phyloP scores from a whole-genome alignment of 2,113 vertebrate species.

The Haliaeetus leucogaster region DNA sequence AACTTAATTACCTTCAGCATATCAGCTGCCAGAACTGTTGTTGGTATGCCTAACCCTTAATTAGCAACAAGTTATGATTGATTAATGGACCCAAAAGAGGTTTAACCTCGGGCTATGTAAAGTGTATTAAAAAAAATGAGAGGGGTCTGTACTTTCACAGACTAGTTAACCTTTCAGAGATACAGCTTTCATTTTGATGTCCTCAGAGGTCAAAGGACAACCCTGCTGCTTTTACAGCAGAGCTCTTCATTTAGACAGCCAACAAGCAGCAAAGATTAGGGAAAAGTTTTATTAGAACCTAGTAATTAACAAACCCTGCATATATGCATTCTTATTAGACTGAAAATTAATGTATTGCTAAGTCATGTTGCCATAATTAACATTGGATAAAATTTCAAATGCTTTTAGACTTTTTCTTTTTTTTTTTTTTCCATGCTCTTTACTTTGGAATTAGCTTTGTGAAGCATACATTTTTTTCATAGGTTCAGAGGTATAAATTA shows the following conservation, averaged over 20 bases:
- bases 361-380: neutral
- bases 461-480: neutral
- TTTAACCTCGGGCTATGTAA: neutral
- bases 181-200: neutral
- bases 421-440: neutral
- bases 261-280: neutral
- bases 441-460: neutral
- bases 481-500: neutral
- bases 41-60: slow-evolving; percentile 12
- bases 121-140: neutral
- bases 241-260: neutral
- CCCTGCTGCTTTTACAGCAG: neutral
- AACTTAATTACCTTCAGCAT: slow-evolving; percentile 1
- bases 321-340: neutral
- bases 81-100: slow-evolving; percentile 24
- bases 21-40: slow-evolving; percentile 20
- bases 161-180: neutral
- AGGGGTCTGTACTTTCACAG: neutral
- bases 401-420: neutral
- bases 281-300: neutral
- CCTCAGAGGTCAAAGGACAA: neutral
- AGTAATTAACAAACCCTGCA: neutral
- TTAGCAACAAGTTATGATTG: slow-evolving; percentile 31
- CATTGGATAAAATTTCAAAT: neutral
- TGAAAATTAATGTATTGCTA: neutral